These are phyloP conservation scores for Eudyptes chrysolophus DNA, from an alignment of 2,113 vertebrate genomes.

Conservation along the genomic window DNA sequence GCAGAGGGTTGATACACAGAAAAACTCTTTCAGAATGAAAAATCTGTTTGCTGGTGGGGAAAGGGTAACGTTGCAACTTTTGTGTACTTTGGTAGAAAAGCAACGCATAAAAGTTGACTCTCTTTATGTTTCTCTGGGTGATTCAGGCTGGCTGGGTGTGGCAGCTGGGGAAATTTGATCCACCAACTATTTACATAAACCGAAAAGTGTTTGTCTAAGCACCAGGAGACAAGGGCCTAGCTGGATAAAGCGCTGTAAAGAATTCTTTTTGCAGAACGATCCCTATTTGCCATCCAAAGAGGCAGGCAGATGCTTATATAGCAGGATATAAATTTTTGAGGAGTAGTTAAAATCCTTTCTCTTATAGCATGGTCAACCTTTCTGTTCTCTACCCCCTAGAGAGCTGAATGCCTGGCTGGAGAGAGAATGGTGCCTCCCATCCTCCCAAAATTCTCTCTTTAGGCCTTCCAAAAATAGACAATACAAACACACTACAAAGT, in stretches of 20 bases:
- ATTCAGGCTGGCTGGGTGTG: slow-evolving; percentile 60
- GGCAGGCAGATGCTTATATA: slow-evolving; percentile 2
- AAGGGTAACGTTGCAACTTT: background rate
- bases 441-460: background rate
- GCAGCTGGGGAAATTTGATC: slow-evolving; percentile 62
- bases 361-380: background rate
- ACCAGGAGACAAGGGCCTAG: slow-evolving; percentile 33
- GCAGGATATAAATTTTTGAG: background rate
- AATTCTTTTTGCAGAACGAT: slow-evolving; percentile 7
- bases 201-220: slow-evolving; percentile 62
- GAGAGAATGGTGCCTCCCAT: background rate
- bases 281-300: background rate
- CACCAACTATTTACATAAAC: slow-evolving; percentile 64
- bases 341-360: background rate
- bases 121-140: slow-evolving; percentile 11
- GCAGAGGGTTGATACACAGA: background rate
- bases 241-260: slow-evolving; percentile 41
- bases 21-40: slow-evolving; percentile 25
- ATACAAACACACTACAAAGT: background rate
- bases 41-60: slow-evolving; percentile 14
- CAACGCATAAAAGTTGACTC: background rate
- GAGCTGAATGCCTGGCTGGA: background rate
- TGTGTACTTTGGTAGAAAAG: slow-evolving; percentile 31
- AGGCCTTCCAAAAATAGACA: background rate
- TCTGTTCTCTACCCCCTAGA: background rate